phyloP scores from a whole-genome alignment of 2,797 vertebrate genomes.

The Gambelia wislizenii region DNA sequence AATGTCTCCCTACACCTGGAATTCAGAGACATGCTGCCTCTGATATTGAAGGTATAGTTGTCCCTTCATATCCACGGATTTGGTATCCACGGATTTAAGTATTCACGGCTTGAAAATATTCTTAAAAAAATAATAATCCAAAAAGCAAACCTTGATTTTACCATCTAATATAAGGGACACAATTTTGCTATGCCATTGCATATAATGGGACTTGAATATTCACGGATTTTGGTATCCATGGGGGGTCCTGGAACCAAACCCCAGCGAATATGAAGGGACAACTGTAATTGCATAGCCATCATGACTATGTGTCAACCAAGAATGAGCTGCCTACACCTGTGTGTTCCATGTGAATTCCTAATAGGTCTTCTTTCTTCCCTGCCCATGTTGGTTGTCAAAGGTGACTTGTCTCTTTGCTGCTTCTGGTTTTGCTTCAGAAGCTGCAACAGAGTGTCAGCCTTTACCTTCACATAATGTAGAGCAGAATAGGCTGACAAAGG shows the following conservation, averaged over 20 bases:
- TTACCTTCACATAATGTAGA: not conserved
- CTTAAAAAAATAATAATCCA: no score
- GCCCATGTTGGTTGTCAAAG: not conserved
- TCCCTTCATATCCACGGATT: no score
- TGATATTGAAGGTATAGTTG: not conserved
- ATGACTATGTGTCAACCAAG: not conserved
- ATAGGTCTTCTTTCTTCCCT: conserved; percentile 7
- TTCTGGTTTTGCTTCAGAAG: not conserved
- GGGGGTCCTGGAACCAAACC: no score
- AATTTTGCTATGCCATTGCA: no score
- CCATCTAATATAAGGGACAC: no score
- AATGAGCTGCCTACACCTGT: not conserved
- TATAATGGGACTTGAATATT: no score
- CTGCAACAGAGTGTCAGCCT: not conserved
- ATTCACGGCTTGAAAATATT: no score
- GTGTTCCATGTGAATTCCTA: not conserved
- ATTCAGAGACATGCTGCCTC: not conserved
- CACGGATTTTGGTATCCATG: no score
- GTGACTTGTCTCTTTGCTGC: conserved; percentile 1
- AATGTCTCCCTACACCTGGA: no score
- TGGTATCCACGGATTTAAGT: no score
- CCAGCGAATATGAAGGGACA: no score
- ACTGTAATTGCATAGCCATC: not conserved
- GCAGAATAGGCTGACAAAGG: not conserved
- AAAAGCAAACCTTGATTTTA: no score